Evolutionary conservation across 2,113 vertebrate genomes (phyloP).

Genomic region (Tyrannus savana): DNA sequence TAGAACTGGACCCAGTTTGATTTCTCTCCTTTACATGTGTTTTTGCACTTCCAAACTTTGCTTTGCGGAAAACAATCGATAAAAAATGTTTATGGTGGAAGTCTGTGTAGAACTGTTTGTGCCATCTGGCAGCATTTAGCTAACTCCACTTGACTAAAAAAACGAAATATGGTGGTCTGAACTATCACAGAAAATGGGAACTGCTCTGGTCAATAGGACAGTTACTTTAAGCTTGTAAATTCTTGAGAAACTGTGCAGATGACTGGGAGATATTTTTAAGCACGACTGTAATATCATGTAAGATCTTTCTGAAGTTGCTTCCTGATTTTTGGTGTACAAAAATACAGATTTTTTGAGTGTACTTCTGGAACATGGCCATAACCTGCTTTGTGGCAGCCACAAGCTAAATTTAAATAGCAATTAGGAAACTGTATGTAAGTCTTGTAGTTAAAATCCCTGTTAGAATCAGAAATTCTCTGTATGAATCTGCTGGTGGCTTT

Average conservation of each 20-base stretch:
- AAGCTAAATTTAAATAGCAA: not conserved
- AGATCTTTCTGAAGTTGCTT: not conserved
- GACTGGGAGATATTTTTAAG: not conserved
- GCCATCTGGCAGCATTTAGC: not conserved
- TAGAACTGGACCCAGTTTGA: not conserved
- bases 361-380: not conserved
- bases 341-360: not conserved
- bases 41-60: not conserved
- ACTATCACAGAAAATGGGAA: not conserved
- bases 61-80: not conserved
- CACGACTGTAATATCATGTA: rapidly evolving
- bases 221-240: not conserved
- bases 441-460: not conserved
- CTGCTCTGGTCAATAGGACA: not conserved
- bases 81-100: not conserved
- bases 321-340: not conserved
- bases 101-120: not conserved
- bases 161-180: not conserved
- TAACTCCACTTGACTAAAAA: not conserved
- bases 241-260: not conserved
- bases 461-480: not conserved
- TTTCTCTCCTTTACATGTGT: not conserved
- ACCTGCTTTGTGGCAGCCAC: not conserved
- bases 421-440: not conserved
- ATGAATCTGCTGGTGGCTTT: not conserved